These are phyloP conservation scores for Phlogophora meticulosa DNA, from an alignment of 2,888 invertebrate species.

Conservation along the genomic window DNA sequence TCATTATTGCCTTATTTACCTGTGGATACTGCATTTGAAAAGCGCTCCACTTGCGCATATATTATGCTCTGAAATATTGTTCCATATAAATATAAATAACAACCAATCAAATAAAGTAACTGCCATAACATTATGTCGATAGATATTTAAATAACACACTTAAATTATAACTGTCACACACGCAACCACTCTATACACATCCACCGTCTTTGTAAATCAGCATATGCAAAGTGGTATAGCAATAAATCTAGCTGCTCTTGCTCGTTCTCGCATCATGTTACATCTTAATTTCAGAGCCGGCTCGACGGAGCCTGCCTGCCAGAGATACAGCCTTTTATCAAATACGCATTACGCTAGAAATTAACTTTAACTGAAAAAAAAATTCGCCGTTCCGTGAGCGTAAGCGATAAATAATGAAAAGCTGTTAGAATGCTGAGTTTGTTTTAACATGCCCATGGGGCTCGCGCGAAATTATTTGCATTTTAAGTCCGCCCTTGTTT, in stretches of 20 bases:
- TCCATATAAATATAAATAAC: slow-evolving; percentile 17
- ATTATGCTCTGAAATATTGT: background rate
- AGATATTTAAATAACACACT: slow-evolving; percentile 64
- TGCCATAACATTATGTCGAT: slow-evolving; percentile 24
- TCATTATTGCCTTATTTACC: background rate
- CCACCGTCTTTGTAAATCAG: slow-evolving; percentile 91
- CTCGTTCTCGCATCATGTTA: slow-evolving; percentile 92
- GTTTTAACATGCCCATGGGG: slow-evolving; percentile 89
- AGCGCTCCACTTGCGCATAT: background rate
- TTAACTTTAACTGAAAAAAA: slow-evolving; percentile 87
- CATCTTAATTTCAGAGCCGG: slow-evolving; percentile 91
- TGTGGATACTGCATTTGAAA: background rate
- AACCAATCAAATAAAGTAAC: slow-evolving; percentile 31
- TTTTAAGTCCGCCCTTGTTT: slow-evolving; percentile 86
- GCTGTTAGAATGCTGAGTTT: slow-evolving; percentile 88
- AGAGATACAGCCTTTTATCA: slow-evolving; percentile 91
- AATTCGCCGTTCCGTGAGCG: slow-evolving; percentile 83
- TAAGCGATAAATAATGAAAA: slow-evolving; percentile 87
- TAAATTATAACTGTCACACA: slow-evolving; percentile 71
- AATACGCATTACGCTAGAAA: slow-evolving; percentile 90
- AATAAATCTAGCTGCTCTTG: slow-evolving; percentile 91
- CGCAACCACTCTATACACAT: slow-evolving; percentile 75
- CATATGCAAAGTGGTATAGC: slow-evolving; percentile 92
- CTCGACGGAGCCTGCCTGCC: slow-evolving; percentile 89
- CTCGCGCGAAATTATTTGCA: slow-evolving; percentile 86